A percentile compares a stretch with the other conserved stretches of the same genome.
These are phyloP conservation scores for Chaenogobius annularis DNA, from an alignment of 2,113 vertebrate species.

Conservation along the genomic window DNA sequence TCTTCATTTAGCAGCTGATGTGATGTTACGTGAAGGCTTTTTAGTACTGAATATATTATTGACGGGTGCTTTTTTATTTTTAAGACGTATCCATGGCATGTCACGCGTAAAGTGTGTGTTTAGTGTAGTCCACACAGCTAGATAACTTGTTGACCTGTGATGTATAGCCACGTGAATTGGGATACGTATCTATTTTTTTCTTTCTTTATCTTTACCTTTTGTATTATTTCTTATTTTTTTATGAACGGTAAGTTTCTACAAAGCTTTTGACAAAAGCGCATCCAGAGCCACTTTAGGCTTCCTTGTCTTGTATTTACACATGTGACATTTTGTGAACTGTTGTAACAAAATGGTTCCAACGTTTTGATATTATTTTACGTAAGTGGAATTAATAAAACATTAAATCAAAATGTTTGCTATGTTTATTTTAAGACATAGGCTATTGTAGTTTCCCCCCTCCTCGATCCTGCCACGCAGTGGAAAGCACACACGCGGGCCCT, in stretches of 20 bases:
- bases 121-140: constrained; percentile 76
- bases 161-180: constrained; percentile 71
- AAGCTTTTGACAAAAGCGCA: constrained; percentile 37
- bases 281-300: constrained; percentile 51
- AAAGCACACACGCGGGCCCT: background rate
- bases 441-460: background rate
- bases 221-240: constrained; percentile 43
- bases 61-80: constrained; percentile 72
- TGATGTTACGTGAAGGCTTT: constrained; percentile 64
- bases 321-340: constrained; percentile 75
- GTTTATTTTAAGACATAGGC: background rate
- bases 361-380: constrained; percentile 85
- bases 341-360: constrained; percentile 65
- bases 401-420: constrained; percentile 13
- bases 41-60: constrained; percentile 52
- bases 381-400: constrained; percentile 81
- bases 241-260: constrained; percentile 52
- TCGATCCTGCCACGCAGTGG: background rate
- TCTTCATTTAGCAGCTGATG: constrained; percentile 32
- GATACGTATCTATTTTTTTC: constrained; percentile 39
- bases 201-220: background rate
- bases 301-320: constrained; percentile 65
- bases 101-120: constrained; percentile 76
- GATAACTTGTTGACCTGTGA: constrained; percentile 77
- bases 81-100: constrained; percentile 77